Evolutionary conservation across 1,140 invertebrate genomes (phyloP).

Genomic region (Drosophila aff.): DNA sequence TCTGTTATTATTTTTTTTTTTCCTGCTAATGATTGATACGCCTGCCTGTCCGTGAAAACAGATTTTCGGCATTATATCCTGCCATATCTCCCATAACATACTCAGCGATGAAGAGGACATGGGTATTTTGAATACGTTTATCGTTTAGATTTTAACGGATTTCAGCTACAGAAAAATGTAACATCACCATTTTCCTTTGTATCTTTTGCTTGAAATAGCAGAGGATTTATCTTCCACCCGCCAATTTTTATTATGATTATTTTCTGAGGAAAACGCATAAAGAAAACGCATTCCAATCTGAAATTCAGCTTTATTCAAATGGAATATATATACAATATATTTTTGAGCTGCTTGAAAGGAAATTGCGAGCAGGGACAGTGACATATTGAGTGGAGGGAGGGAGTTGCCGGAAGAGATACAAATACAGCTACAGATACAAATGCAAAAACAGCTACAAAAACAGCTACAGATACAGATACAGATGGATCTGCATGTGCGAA

Average conservation of each 20-base stretch:
- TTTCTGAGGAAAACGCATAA: not conserved
- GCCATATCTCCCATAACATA: not conserved
- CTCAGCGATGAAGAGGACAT: constrained; percentile 1
- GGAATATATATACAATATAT: constrained; percentile 1
- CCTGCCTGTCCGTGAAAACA: constrained; percentile 37
- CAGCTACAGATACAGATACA: not conserved
- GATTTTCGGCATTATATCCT: constrained; percentile 27
- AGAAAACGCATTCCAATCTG: not conserved
- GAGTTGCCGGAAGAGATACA: not conserved
- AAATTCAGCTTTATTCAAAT: not conserved
- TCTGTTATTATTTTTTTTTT: not conserved
- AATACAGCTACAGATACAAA: not conserved
- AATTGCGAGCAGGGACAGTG: constrained; percentile 33
- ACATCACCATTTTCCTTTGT: not conserved
- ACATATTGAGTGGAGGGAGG: constrained; percentile 25
- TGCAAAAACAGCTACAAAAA: not conserved
- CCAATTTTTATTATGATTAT: constrained; percentile 7
- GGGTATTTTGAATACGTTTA: constrained; percentile 7
- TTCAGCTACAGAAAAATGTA: not conserved
- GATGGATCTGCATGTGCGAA: constrained; percentile 33
- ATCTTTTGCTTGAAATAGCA: not conserved
- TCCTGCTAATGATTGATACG: constrained; percentile 50
- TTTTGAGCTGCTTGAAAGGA: constrained; percentile 12
- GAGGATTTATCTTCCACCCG: not conserved
- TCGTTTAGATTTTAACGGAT: not conserved